These are phyloP conservation scores for Campylorhamphus procurvoides DNA, from an alignment of 2,113 vertebrate species.

Conservation along the genomic window DNA sequence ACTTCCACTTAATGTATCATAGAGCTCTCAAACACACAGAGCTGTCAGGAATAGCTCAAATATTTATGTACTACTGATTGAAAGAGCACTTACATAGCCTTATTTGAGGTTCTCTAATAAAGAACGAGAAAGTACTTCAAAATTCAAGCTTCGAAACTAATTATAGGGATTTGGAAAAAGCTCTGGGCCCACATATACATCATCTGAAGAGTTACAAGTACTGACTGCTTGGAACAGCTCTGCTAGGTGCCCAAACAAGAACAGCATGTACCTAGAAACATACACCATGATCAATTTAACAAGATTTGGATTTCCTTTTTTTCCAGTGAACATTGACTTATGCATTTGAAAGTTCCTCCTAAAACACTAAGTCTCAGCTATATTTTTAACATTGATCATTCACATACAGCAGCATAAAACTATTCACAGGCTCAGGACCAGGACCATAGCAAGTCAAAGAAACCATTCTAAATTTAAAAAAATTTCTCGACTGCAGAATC, in stretches of 20 bases:
- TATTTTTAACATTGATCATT: neutral
- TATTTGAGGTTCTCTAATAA: neutral
- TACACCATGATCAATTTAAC: neutral
- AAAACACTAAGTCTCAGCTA: neutral
- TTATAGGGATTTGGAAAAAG: neutral
- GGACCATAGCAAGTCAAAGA: neutral
- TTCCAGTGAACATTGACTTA: neutral
- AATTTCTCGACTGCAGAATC: neutral
- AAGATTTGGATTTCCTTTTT: neutral
- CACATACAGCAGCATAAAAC: neutral
- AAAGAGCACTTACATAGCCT: neutral
- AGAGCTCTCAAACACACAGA: neutral
- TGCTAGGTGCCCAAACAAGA: neutral
- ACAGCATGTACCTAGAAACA: neutral
- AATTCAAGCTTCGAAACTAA: neutral
- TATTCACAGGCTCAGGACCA: neutral
- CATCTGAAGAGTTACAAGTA: neutral
- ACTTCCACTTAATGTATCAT: neutral
- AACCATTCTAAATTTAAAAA: neutral
- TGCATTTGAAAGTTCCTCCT: neutral
- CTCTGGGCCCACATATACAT: neutral
- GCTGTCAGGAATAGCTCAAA: neutral
- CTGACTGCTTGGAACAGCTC: neutral
- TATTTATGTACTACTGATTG: neutral
- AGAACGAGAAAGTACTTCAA: neutral